Evolutionary conservation across 2,888 invertebrate species (phyloP).

Genomic region (Phanerotoma sp.): DNA sequence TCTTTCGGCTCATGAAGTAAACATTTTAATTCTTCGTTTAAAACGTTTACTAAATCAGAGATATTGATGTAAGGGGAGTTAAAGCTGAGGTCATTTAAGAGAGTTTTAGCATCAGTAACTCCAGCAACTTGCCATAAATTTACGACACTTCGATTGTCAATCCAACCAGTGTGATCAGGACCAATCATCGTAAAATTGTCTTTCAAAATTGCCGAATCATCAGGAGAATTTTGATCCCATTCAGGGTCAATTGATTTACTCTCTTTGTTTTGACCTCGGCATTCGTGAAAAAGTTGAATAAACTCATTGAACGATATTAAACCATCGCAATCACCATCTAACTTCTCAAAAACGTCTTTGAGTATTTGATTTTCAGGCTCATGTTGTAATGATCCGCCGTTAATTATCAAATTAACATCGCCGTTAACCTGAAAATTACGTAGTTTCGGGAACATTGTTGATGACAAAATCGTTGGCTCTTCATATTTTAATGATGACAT

Average conservation of each 20-base stretch:
- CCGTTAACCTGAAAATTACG: no score
- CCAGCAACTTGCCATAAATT: constrained; percentile 76
- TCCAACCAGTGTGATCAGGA: constrained; percentile 40
- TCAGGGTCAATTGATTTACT: constrained; percentile 39
- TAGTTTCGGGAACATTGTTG: no score
- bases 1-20: constrained; percentile 55
- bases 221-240: constrained; percentile 40
- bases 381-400: background rate
- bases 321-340: constrained; percentile 66
- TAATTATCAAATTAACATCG: background rate
- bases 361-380: constrained; percentile 53
- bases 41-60: constrained; percentile 65
- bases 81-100: constrained; percentile 72
- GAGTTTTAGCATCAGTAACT: constrained; percentile 65
- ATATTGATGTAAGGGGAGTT: constrained; percentile 62
- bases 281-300: constrained; percentile 64
- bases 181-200: constrained; percentile 35
- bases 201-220: constrained; percentile 26
- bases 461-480: background rate
- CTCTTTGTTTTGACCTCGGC: constrained; percentile 49
- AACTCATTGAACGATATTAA: constrained; percentile 69
- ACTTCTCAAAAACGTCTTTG: constrained; percentile 66
- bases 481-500: background rate
- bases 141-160: constrained; percentile 57
- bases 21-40: constrained; percentile 68